Evolutionary conservation across 2,888 invertebrate species (phyloP).

Genomic region (Camptogramma bilineatum): DNA sequence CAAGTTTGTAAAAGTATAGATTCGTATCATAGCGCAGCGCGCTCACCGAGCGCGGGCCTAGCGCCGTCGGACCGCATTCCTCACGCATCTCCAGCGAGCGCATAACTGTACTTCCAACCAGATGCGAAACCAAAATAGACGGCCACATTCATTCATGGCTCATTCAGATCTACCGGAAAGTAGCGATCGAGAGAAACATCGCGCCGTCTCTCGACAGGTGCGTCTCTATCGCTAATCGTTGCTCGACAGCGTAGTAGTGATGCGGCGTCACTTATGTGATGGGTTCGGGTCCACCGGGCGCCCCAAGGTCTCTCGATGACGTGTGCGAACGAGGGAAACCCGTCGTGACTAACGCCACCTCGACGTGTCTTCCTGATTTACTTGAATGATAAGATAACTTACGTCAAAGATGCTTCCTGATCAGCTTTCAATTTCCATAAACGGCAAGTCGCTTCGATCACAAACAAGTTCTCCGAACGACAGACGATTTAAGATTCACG

Average conservation of each 20-base stretch:
- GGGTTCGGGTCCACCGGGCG: constrained; percentile 19
- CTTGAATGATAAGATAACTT: background rate
- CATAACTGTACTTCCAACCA: constrained; percentile 36
- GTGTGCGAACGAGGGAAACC: constrained; percentile 17
- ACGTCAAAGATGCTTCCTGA: background rate
- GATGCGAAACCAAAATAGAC: constrained; percentile 39
- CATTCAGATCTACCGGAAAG: constrained; percentile 32
- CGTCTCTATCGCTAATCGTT: constrained; percentile 25
- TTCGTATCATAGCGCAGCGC: background rate
- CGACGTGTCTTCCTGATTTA: background rate
- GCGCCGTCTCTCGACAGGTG: constrained; percentile 1
- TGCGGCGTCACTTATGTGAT: constrained; percentile 2
- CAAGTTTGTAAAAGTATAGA: constrained; percentile 14
- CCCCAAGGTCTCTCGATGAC: constrained; percentile 18
- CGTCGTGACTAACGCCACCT: constrained; percentile 18
- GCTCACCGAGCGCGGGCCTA: background rate
- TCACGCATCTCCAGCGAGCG: constrained; percentile 30
- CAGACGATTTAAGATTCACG: background rate
- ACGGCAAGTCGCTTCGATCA: background rate
- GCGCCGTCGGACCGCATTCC: constrained; percentile 35
- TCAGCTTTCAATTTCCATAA: background rate
- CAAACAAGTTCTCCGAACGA: background rate
- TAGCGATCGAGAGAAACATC: constrained; percentile 25
- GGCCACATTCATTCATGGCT: constrained; percentile 37
- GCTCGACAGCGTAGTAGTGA: constrained; percentile 7